Evolutionary conservation across 1,140 invertebrate species (phyloP), one percentile per base, ranked within the genome.

Genomic region (Tribolium madens): DNA sequence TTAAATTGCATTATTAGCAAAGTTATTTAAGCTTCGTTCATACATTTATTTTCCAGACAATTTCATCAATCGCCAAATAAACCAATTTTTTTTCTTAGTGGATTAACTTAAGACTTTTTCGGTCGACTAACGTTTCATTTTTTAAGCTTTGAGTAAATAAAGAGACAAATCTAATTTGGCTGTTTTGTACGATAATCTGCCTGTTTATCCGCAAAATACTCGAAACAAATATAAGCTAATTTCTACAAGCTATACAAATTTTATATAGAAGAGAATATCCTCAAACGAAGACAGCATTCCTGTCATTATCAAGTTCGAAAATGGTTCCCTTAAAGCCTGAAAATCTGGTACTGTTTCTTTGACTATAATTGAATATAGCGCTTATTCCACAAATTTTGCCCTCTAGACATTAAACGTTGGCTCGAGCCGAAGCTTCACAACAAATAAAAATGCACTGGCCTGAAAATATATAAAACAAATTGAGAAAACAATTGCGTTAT

Each of bases 331-430:
- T 26, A 64, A 64, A 64, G 57, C 57, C n/a, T 64, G 57, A 64
- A 64, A 64, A 33, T 64, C 17, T 33, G 57, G 26, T 64, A 64
- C 18, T 57, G 57, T 64, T 64, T 64, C 57, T 64, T 64, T 64
- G 57, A 64, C 26, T 64, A 64, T 64, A 64, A 64, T 64, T 57
- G 52, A 57, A 57, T 57, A 42, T 42, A 57, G 4, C 52, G 52
- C 52, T 57, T 57, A 57, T 64, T 64, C 21, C 21, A 9, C 52
- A 57, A 57, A 57, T 64, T 64, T 33, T 4, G n/a, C n/a, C 57
- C 57, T 64, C 7, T 10, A 13, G 57, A n/a, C n/a, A 31, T 64
- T 64, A 64, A 57, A 31, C 14, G 57, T 15, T 64, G 13, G 12
- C 26, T 64, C 26, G 57, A 64, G 6, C 18, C 18, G 52, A 17